phyloP scores from a whole-genome alignment of 2,797 vertebrate genomes.

The Chloroceryle amazona region DNA sequence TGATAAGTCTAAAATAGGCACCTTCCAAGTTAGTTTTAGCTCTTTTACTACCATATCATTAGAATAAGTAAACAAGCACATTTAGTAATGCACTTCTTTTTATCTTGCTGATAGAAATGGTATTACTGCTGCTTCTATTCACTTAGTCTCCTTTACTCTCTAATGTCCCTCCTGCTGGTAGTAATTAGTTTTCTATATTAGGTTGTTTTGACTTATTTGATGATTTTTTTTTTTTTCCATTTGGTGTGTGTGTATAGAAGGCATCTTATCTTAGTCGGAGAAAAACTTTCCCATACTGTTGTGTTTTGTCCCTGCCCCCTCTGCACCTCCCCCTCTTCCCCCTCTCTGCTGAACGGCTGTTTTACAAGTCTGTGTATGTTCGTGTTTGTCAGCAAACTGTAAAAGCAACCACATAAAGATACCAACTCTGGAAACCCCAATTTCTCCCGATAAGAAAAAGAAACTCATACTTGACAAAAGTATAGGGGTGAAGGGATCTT shows the following conservation, averaged over 20 bases:
- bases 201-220: conserved; percentile 53
- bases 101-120: conserved; percentile 43
- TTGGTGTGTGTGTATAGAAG: conserved; percentile 35
- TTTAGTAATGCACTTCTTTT: background rate
- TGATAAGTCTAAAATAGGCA: background rate
- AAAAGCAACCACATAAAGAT: background rate
- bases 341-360: background rate
- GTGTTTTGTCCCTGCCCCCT: conserved; percentile 22
- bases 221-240: conserved; percentile 10
- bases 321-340: background rate
- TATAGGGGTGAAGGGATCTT: background rate
- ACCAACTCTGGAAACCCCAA: background rate
- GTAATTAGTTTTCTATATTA: conserved; percentile 75
- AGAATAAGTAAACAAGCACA: conserved; percentile 12
- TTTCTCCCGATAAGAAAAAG: background rate
- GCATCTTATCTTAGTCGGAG: background rate
- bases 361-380: background rate
- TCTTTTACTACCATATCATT: background rate
- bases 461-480: background rate
- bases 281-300: conserved; percentile 50
- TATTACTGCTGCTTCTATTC: conserved; percentile 45
- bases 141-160: conserved; percentile 37
- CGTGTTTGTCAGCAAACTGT: background rate
- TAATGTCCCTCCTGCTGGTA: conserved; percentile 70
- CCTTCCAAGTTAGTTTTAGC: conserved; percentile 19